Evolutionary conservation across 2,113 vertebrate genomes (phyloP).

Genomic region (Ornithorhynchus anatinus): DNA sequence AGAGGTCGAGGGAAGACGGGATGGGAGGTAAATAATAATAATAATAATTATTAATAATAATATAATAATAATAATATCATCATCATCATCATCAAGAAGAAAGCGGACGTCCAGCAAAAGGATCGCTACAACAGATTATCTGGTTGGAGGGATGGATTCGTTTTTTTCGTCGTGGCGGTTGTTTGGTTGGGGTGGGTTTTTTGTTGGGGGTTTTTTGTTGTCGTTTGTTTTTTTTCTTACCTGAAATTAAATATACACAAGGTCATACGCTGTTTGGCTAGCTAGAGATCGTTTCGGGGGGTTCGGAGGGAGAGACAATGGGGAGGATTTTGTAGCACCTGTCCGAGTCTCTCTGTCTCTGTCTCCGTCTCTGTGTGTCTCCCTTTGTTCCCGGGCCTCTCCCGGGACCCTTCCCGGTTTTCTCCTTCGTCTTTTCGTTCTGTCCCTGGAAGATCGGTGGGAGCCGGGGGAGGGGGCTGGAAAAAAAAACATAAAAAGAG

Average conservation of each 20-base stretch:
- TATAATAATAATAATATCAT: slow-evolving; percentile 69
- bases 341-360: slow-evolving; percentile 63
- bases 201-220: no score
- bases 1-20: slow-evolving; percentile 9
- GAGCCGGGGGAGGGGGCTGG: not conserved
- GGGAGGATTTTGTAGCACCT: slow-evolving; percentile 86
- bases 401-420: no score
- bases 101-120: slow-evolving; percentile 80
- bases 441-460: not conserved
- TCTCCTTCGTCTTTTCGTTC: slow-evolving; percentile 21
- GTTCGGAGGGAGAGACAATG: slow-evolving; percentile 83
- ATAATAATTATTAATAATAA: slow-evolving; percentile 65
- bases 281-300: slow-evolving; percentile 85
- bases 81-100: slow-evolving; percentile 65
- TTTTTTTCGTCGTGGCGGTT: no score
- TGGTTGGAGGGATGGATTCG: no score
- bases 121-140: slow-evolving; percentile 80
- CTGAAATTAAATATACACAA: slow-evolving; percentile 98
- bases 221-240: slow-evolving; percentile 80
- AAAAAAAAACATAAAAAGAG: not conserved
- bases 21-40: slow-evolving; percentile 69
- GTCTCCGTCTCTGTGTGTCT: not conserved
- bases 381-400: slow-evolving; percentile 16
- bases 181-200: no score
- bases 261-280: slow-evolving; percentile 94